These are phyloP conservation scores for Rhinichthys osculus DNA, from an alignment of 2,797 vertebrate species.

Conservation along the genomic window DNA sequence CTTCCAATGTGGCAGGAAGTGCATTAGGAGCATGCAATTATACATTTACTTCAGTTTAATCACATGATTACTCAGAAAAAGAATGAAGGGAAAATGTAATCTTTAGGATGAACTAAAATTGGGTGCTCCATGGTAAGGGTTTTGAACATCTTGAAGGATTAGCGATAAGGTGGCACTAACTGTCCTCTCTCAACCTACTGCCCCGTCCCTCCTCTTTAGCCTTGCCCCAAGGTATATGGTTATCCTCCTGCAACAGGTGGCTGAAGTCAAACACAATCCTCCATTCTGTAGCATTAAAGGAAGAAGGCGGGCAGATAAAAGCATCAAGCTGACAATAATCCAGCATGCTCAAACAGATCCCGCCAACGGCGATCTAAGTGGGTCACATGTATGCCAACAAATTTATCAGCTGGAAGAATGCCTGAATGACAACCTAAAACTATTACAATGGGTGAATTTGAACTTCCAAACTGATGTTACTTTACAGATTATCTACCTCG, in stretches of 20 bases:
- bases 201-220: not conserved
- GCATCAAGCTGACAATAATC: conserved; percentile 58
- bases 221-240: conserved; percentile 76
- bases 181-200: conserved; percentile 15
- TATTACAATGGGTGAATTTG: not conserved
- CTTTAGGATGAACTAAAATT: conserved; percentile 81
- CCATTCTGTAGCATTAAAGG: conserved; percentile 81
- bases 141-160: conserved; percentile 17
- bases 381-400: conserved; percentile 37
- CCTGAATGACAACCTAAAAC: conserved; percentile 1
- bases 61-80: conserved; percentile 85
- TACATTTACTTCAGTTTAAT: conserved; percentile 92
- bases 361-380: conserved; percentile 55
- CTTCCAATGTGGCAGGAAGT: conserved; percentile 80
- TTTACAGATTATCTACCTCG: not conserved
- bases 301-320: conserved; percentile 74
- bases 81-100: conserved; percentile 71
- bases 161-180: conserved; percentile 78
- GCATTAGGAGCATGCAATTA: conserved; percentile 88
- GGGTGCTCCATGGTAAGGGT: not conserved
- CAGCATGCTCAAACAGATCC: conserved; percentile 59
- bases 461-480: not conserved
- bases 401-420: conserved; percentile 18
- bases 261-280: conserved; percentile 80
- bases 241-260: conserved; percentile 85